Percentiles rank a stretch among this genome's conserved stretches.
These are phyloP conservation scores for Heliconius congener DNA, from an alignment of 1,140 invertebrate species.

Conservation along the genomic window DNA sequence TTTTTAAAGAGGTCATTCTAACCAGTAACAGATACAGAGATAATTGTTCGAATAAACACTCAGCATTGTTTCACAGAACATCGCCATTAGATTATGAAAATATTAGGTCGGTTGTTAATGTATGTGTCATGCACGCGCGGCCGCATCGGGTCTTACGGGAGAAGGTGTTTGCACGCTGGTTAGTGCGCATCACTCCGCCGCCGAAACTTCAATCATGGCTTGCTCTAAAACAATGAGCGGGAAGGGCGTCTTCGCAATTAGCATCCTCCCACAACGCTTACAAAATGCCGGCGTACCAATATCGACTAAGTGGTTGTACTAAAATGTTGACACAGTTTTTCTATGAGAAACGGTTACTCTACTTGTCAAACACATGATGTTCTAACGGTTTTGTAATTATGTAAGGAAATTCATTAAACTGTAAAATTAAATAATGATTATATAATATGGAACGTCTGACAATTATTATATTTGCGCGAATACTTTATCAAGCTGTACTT, in stretches of 20 bases:
- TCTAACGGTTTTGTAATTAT: not conserved
- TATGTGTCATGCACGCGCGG: slow-evolving; percentile 76
- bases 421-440: not conserved
- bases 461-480: no score
- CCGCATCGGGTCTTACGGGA: slow-evolving; percentile 55
- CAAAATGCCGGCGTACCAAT: slow-evolving; percentile 58
- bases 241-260: slow-evolving; percentile 78
- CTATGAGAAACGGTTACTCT: slow-evolving; percentile 52
- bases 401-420: not conserved
- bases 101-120: slow-evolving; percentile 80
- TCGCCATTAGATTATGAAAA: slow-evolving; percentile 82
- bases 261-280: slow-evolving; percentile 69
- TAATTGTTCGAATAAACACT: slow-evolving; percentile 76
- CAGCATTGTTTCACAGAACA: slow-evolving; percentile 79
- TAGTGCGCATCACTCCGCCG: slow-evolving; percentile 71
- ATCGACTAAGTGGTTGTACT: slow-evolving; percentile 67
- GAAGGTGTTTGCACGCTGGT: slow-evolving; percentile 69
- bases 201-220: slow-evolving; percentile 78
- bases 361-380: slow-evolving; percentile 22
- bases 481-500: no score
- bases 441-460: not conserved
- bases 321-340: slow-evolving; percentile 59
- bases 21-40: slow-evolving; percentile 73
- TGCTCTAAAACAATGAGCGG: slow-evolving; percentile 80
- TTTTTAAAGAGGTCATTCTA: slow-evolving; percentile 78